Percentiles rank a stretch among this genome's conserved stretches.
Conservation (phyloP, 1,140 invertebrate genomes). For the Laupala kohalensis region DNA sequence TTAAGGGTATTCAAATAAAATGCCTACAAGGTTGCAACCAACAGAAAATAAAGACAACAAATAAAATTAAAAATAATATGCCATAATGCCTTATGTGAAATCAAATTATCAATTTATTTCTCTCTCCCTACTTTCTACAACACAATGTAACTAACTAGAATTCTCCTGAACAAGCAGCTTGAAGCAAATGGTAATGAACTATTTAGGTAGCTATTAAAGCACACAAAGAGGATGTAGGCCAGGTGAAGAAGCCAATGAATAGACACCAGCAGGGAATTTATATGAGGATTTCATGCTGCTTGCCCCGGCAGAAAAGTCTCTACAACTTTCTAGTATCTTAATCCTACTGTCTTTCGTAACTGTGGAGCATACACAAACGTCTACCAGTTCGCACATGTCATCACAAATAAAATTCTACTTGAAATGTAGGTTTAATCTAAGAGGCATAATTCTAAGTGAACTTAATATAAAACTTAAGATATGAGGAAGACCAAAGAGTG, state of each 20-base stretch:
- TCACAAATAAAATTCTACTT: not conserved
- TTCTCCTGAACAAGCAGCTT: not conserved
- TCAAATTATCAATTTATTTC: not conserved
- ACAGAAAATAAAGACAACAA: not conserved
- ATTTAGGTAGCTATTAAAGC: not conserved
- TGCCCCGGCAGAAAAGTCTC: not conserved
- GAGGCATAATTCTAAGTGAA: not conserved
- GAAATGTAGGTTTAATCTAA: not conserved
- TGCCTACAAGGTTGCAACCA: not conserved
- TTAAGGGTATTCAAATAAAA: not conserved
- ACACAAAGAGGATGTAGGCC: not conserved
- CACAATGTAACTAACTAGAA: not conserved
- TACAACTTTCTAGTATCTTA: not conserved
- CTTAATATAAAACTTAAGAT: not conserved
- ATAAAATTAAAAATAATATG: not conserved
- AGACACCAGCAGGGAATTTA: not conserved
- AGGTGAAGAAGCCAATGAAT: not conserved
- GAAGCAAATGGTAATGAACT: not conserved
- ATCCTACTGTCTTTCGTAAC: not conserved
- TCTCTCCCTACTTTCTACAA: not conserved
- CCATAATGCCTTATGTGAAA: not conserved
- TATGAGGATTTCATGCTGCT: not conserved
- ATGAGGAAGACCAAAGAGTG: constrained; percentile 10
- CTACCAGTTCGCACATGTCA: not conserved
- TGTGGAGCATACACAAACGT: not conserved